phyloP scores from a whole-genome alignment of 2,888 invertebrate genomes.

The Fissipunctia ypsillon region DNA sequence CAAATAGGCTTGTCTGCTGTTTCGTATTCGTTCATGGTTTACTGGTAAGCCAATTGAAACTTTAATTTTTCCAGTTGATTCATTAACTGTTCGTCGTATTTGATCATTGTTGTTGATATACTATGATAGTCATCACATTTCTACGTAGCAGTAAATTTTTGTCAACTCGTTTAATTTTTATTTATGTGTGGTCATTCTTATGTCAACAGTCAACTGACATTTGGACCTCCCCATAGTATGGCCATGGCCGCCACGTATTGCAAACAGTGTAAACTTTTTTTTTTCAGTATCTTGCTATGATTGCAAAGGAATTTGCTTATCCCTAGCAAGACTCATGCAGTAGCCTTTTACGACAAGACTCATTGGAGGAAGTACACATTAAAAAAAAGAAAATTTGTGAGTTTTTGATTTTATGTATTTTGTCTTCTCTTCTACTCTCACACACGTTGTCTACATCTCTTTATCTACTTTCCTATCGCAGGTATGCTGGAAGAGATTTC shows the following conservation, averaged over 20 bases:
- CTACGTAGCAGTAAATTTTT: conserved; percentile 26
- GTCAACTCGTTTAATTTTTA: not conserved
- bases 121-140: conserved; percentile 26
- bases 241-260: too few relatives aligned
- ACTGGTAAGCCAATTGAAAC: conserved; percentile 16
- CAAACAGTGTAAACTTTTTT: not conserved
- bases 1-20: not conserved
- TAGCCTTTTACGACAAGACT: not conserved
- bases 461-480: too few relatives aligned
- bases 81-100: conserved; percentile 24
- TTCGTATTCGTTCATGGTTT: conserved; percentile 5
- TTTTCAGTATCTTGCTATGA: not conserved
- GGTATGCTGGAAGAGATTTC: too few relatives aligned
- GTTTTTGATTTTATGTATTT: too few relatives aligned
- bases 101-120: not conserved
- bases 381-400: too few relatives aligned
- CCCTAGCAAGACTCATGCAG: not conserved
- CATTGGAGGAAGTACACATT: too few relatives aligned
- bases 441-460: too few relatives aligned
- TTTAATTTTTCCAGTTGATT: conserved; percentile 24
- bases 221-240: not conserved
- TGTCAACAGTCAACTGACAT: conserved; percentile 2
- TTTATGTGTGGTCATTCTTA: not conserved
- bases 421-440: too few relatives aligned
- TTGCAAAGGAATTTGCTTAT: not conserved